phyloP scores from a whole-genome alignment of 2,888 invertebrate genomes.

The Drosophila borborema region DNA sequence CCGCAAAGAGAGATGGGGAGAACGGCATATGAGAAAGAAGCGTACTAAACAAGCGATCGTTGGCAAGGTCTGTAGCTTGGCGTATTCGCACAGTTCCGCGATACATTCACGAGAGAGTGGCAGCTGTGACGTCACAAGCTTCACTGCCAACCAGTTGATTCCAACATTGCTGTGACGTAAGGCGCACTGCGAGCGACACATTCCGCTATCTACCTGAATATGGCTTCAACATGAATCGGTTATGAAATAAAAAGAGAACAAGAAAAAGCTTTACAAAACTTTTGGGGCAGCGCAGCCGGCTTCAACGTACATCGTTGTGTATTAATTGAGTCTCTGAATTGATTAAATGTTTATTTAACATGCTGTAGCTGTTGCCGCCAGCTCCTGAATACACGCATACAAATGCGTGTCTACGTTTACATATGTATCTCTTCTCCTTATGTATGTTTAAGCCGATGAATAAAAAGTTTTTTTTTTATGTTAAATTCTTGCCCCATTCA shows the following conservation, averaged over 20 bases:
- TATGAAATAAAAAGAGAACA: constrained; percentile 2
- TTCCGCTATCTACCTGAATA: not conserved
- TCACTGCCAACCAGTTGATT: not conserved
- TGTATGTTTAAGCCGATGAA: constrained; percentile 6
- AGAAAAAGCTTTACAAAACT: constrained; percentile 19
- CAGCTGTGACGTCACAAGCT: constrained; percentile 35
- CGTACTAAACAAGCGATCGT: constrained; percentile 13
- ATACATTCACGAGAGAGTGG: not conserved
- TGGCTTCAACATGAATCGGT: constrained; percentile 7
- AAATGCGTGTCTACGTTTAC: not conserved
- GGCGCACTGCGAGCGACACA: not conserved
- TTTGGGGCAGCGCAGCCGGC: constrained; percentile 18
- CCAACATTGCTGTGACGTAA: constrained; percentile 3
- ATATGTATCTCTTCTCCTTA: not conserved
- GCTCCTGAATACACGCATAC: constrained; percentile 21
- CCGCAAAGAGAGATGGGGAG: constrained; percentile 12
- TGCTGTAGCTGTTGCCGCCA: constrained; percentile 50
- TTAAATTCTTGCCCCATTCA: constrained; percentile 21
- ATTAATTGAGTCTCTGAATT: constrained; percentile 59
- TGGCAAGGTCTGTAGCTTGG: not conserved
- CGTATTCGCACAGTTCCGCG: constrained; percentile 8
- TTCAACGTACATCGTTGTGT: constrained; percentile 23
- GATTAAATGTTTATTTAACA: constrained; percentile 67
- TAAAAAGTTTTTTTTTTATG: constrained; percentile 14
- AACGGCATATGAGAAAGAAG: constrained; percentile 3